Evolutionary conservation across 1,140 invertebrate species (phyloP).

Genomic region (Drosophila ironensis): DNA sequence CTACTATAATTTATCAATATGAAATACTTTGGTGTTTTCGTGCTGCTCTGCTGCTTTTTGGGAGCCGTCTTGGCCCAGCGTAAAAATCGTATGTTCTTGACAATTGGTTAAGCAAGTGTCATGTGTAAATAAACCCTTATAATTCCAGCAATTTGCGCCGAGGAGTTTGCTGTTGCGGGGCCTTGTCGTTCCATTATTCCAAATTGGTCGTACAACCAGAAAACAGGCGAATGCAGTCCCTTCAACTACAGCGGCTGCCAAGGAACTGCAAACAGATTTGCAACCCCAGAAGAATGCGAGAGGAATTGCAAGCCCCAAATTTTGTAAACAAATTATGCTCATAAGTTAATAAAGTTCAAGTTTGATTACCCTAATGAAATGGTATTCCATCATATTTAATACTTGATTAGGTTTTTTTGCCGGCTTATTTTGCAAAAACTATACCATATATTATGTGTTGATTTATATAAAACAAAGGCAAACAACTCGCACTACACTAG

Average conservation of each 20-base stretch:
- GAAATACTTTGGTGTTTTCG: not conserved
- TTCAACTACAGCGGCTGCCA: not conserved
- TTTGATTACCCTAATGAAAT: not conserved
- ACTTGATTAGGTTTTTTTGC: not conserved
- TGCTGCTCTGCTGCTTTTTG: not conserved
- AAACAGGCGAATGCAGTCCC: not conserved
- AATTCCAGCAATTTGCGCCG: not conserved
- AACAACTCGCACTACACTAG: too few relatives aligned
- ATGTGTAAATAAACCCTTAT: too few relatives aligned
- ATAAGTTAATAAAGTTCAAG: not conserved
- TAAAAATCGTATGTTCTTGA: not conserved
- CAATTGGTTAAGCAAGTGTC: too few relatives aligned
- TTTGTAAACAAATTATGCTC: not conserved
- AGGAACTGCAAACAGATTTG: not conserved
- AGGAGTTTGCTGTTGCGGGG: not conserved
- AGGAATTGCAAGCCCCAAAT: not conserved
- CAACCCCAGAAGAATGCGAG: not conserved
- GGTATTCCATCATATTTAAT: not conserved
- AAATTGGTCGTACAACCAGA: not conserved
- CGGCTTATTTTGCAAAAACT: too few relatives aligned
- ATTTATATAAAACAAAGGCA: too few relatives aligned
- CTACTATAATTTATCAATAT: not conserved
- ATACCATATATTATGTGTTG: too few relatives aligned
- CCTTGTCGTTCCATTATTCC: not conserved
- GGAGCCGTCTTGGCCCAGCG: not conserved